These are phyloP conservation scores for Perizoma flavofasciatum DNA, from an alignment of 2,888 invertebrate genomes.

Conservation along the genomic window DNA sequence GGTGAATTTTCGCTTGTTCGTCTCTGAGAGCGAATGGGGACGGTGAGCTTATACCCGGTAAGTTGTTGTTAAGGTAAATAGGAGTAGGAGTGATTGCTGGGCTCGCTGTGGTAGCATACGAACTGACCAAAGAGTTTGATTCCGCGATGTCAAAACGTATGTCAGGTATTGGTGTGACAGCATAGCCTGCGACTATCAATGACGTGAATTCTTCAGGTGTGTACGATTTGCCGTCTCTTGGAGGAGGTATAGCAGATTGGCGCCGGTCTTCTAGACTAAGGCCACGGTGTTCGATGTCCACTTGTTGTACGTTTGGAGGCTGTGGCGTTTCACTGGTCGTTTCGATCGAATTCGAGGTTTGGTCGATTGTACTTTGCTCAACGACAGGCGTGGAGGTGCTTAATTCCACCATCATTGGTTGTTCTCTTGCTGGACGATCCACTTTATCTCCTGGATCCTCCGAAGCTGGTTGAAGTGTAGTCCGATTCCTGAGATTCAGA, in stretches of 20 bases:
- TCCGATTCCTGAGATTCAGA: slow-evolving; percentile 41
- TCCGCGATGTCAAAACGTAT: slow-evolving; percentile 10
- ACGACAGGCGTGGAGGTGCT: slow-evolving; percentile 15
- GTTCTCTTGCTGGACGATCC: slow-evolving; percentile 31
- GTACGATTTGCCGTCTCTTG: slow-evolving; percentile 37
- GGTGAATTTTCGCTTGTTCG: slow-evolving; percentile 29
- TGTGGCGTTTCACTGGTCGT: slow-evolving; percentile 20
- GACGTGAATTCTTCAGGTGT: slow-evolving; percentile 40
- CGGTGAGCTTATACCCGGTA: slow-evolving; percentile 23
- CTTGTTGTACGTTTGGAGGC: slow-evolving; percentile 18
- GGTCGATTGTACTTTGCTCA: slow-evolving; percentile 20
- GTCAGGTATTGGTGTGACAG: slow-evolving; percentile 38
- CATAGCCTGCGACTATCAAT: slow-evolving; percentile 35
- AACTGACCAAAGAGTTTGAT: slow-evolving; percentile 13
- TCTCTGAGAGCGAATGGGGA: slow-evolving; percentile 29
- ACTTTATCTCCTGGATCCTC: slow-evolving; percentile 32
- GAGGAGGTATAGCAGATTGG: slow-evolving; percentile 34
- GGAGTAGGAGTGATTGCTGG: slow-evolving; percentile 16
- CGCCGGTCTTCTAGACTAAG: slow-evolving; percentile 37
- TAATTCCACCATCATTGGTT: slow-evolving; percentile 16
- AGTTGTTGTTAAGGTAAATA: slow-evolving; percentile 22
- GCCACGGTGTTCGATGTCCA: slow-evolving; percentile 35
- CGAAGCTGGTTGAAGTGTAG: slow-evolving; percentile 33
- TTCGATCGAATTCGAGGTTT: slow-evolving; percentile 31
- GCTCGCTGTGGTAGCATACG: slow-evolving; percentile 6